These are phyloP conservation scores for Sebastes iracundus DNA, from an alignment of 2,797 vertebrate genomes.

Conservation along the genomic window DNA sequence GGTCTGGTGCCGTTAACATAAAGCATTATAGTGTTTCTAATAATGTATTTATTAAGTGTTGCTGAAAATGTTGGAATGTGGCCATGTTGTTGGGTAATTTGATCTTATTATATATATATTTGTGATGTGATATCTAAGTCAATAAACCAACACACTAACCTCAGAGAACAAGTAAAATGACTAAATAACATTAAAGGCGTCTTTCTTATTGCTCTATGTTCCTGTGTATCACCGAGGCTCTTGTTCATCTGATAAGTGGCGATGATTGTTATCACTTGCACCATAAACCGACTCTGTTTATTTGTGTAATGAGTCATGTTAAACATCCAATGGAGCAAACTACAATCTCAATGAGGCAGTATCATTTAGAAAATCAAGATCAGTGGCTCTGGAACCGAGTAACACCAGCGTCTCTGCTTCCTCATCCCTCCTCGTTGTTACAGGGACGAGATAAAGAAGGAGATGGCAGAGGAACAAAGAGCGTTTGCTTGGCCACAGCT, in stretches of 20 bases:
- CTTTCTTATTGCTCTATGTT: neutral
- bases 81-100: neutral
- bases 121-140: neutral
- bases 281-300: slow-evolving; percentile 31
- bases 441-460: slow-evolving; percentile 47
- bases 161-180: neutral
- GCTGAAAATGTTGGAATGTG: neutral
- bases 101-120: neutral
- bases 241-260: slow-evolving; percentile 21
- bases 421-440: slow-evolving; percentile 1
- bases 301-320: slow-evolving; percentile 42
- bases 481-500: slow-evolving; percentile 35
- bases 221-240: neutral
- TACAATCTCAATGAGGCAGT: slow-evolving; percentile 16
- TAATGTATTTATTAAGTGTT: neutral
- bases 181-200: neutral
- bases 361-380: slow-evolving; percentile 38
- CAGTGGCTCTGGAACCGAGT: slow-evolving; percentile 40
- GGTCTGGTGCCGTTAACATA: too few relatives aligned
- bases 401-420: slow-evolving; percentile 23
- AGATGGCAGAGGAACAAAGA: slow-evolving; percentile 29
- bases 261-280: slow-evolving; percentile 13
- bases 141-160: neutral
- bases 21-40: neutral
- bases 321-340: slow-evolving; percentile 26